Evolutionary conservation across 2,113 vertebrate genomes (phyloP).

Genomic region (Calyptomena viridis): DNA sequence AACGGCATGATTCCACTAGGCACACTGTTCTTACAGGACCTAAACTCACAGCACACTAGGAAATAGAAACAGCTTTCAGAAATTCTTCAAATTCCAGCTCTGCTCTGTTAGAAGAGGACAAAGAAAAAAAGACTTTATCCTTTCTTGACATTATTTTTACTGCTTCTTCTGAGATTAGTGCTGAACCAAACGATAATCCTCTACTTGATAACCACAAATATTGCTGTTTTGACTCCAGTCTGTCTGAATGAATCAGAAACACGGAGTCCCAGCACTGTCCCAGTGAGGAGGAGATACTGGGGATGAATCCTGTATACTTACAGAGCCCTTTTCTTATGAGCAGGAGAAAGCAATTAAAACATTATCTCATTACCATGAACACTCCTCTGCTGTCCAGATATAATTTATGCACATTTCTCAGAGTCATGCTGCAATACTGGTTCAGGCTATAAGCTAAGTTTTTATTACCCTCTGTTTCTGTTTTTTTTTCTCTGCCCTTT

Average conservation of each 20-base stretch:
- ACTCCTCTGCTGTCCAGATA: background rate
- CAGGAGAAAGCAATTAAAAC: background rate
- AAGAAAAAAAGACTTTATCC: background rate
- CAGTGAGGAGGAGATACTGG: background rate
- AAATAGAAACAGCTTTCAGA: background rate
- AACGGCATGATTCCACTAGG: background rate
- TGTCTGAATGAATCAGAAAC: background rate
- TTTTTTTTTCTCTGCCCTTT: background rate
- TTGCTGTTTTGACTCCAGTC: background rate
- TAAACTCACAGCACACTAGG: background rate
- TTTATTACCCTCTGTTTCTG: background rate
- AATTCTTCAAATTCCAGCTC: background rate
- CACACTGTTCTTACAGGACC: background rate
- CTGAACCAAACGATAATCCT: background rate
- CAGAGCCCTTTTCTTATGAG: background rate
- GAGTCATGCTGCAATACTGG: background rate
- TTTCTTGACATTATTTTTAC: background rate
- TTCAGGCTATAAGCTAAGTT: background rate
- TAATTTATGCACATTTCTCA: background rate
- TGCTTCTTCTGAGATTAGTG: background rate
- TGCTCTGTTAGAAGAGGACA: background rate
- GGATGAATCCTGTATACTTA: background rate
- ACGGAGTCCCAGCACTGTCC: background rate
- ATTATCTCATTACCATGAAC: background rate
- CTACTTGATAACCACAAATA: background rate